phyloP scores from a whole-genome alignment of 2,888 invertebrate species.

The Amiota mariae region DNA sequence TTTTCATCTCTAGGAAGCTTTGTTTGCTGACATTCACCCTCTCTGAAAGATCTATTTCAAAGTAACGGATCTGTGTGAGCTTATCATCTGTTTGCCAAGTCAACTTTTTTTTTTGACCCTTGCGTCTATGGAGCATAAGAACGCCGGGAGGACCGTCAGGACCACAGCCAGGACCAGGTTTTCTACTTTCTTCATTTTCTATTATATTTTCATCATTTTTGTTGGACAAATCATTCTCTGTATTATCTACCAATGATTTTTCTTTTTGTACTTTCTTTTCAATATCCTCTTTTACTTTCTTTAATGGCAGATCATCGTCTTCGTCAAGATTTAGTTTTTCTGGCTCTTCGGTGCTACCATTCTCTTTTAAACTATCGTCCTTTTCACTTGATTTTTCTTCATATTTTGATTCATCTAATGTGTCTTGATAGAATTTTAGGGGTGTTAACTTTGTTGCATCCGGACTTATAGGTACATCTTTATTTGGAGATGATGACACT shows the following conservation, averaged over 20 bases:
- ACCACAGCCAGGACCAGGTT: constrained; percentile 73
- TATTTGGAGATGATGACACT: constrained; percentile 75
- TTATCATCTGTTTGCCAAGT: constrained; percentile 87
- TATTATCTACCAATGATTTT: constrained; percentile 47
- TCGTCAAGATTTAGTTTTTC: constrained; percentile 59
- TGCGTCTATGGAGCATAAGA: constrained; percentile 80
- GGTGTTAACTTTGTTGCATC: constrained; percentile 75
- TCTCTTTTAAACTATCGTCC: constrained; percentile 59
- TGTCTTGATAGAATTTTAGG: constrained; percentile 92
- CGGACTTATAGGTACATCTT: constrained; percentile 79
- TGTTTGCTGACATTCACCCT: constrained; percentile 94
- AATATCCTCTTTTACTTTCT: constrained; percentile 72
- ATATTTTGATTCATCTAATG: constrained; percentile 78
- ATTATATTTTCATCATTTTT: constrained; percentile 46
- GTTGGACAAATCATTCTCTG: constrained; percentile 20
- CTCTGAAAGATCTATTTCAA: constrained; percentile 96
- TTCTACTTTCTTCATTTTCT: constrained; percentile 58
- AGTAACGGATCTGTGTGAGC: constrained; percentile 88
- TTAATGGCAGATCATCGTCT: constrained; percentile 72
- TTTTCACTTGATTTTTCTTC: constrained; percentile 61
- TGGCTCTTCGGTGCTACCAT: constrained; percentile 46
- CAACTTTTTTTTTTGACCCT: constrained; percentile 85
- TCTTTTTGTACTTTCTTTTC: constrained; percentile 69
- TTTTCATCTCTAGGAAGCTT: constrained; percentile 89
- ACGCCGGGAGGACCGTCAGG: constrained; percentile 83